phyloP scores from a whole-genome alignment of 2,113 vertebrate genomes.

The Macaca mulatta region DNA sequence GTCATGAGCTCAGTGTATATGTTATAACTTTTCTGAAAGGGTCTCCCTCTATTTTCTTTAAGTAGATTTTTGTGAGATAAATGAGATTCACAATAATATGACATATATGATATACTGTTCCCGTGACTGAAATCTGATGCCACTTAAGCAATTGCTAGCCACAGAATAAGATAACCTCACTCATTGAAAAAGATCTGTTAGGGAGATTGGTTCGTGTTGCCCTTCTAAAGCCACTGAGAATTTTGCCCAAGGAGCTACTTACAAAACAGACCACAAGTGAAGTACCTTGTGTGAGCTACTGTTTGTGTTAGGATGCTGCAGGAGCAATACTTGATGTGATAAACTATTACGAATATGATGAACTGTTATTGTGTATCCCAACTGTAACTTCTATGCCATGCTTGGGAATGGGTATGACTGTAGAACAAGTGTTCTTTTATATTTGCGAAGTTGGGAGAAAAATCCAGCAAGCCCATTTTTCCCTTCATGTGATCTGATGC shows the following conservation, averaged over 20 bases:
- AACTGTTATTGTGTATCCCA: not conserved
- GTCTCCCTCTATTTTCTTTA: not conserved
- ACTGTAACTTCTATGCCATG: not conserved
- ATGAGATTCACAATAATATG: not conserved
- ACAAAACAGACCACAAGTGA: not conserved
- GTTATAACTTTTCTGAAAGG: not conserved
- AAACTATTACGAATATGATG: not conserved
- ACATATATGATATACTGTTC: not conserved
- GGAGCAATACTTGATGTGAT: not conserved
- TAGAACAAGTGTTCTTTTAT: not conserved
- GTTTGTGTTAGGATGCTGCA: not conserved
- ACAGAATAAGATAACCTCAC: not conserved
- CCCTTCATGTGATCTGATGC: not conserved
- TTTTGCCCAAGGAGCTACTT: not conserved
- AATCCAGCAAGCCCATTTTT: not conserved
- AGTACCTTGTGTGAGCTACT: rapidly evolving
- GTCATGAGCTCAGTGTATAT: not conserved
- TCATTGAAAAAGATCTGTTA: not conserved
- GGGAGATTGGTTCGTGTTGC: not conserved
- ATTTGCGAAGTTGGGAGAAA: not conserved
- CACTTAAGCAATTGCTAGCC: not conserved
- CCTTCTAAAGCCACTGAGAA: not conserved
- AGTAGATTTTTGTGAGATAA: not conserved
- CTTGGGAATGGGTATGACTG: not conserved
- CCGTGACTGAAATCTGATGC: not conserved